phyloP scores from a whole-genome alignment of 2,113 vertebrate species.

The Pipra filicauda region DNA sequence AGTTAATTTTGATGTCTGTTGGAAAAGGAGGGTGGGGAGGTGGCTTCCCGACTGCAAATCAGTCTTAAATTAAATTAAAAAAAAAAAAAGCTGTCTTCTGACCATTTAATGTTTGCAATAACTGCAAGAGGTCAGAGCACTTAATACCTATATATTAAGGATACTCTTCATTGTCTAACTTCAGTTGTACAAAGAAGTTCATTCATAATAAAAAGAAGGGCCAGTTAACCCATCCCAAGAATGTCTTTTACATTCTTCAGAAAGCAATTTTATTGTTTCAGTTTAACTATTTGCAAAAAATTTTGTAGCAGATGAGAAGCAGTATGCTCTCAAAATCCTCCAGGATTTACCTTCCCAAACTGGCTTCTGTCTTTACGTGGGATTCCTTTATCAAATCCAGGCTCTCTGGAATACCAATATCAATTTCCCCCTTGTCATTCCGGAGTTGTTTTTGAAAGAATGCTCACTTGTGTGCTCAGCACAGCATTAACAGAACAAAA shows the following conservation, averaged over 20 bases:
- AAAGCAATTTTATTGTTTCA: neutral
- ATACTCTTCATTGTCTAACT: neutral
- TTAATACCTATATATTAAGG: neutral
- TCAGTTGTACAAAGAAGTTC: neutral
- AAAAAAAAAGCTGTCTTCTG: neutral
- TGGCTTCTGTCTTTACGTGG: neutral
- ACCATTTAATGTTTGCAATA: neutral
- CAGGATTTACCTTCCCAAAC: neutral
- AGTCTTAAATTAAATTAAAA: neutral
- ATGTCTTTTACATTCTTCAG: neutral
- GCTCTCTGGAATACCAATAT: neutral
- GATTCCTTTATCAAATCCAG: neutral
- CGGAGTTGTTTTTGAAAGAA: slow-evolving; percentile 44
- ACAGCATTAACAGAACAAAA: slow-evolving; percentile 43
- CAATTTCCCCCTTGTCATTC: slow-evolving; percentile 29
- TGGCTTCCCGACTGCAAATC: neutral
- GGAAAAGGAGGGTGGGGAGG: neutral
- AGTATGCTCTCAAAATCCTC: neutral
- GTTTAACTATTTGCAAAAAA: neutral
- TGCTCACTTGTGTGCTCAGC: slow-evolving; percentile 58
- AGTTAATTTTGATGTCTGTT: neutral
- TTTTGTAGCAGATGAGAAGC: neutral
- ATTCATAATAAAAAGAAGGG: neutral
- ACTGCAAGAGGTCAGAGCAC: neutral
- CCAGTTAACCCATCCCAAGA: neutral